Conservation (phyloP, 2,888 invertebrate species). For the Hyposoter dolosus region DNA sequence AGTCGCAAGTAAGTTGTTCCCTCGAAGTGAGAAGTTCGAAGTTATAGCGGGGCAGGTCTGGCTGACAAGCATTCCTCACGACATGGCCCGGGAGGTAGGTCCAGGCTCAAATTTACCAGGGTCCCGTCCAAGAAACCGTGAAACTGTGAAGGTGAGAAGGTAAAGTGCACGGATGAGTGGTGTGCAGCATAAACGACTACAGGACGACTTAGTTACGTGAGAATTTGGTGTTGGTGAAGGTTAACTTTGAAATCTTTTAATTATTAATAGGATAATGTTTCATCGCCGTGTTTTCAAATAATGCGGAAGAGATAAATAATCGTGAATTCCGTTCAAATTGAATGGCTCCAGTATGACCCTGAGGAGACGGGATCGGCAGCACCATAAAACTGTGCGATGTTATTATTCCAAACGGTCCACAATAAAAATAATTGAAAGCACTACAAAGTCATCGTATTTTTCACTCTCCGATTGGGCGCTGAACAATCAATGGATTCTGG, state of each 20-base stretch:
- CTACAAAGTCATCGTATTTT: not conserved
- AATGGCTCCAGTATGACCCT: too few relatives aligned
- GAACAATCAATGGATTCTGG: not conserved
- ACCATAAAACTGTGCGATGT: not conserved
- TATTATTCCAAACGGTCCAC: not conserved
- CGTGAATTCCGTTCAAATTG: not conserved
- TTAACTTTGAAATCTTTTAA: not conserved
- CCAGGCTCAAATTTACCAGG: slow-evolving; percentile 47
- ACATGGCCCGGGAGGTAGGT: slow-evolving; percentile 12
- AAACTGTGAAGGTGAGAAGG: slow-evolving; percentile 47
- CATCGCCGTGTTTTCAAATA: not conserved
- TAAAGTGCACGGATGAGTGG: slow-evolving; percentile 46
- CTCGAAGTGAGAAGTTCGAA: not conserved
- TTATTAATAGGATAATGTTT: not conserved
- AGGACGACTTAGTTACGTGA: not conserved
- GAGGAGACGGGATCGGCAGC: not conserved
- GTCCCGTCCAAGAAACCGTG: slow-evolving; percentile 38
- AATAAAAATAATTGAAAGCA: not conserved
- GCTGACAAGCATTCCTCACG: not conserved
- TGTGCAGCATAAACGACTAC: slow-evolving; percentile 31
- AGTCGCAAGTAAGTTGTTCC: not conserved
- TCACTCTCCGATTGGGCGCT: not conserved
- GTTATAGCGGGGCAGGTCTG: not conserved
- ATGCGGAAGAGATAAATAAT: not conserved
- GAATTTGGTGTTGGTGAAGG: too few relatives aligned